Percentiles rank a stretch among this genome's conserved stretches.
Conservation (phyloP, 2,888 invertebrate genomes). For the Sisyra terminalis region DNA sequence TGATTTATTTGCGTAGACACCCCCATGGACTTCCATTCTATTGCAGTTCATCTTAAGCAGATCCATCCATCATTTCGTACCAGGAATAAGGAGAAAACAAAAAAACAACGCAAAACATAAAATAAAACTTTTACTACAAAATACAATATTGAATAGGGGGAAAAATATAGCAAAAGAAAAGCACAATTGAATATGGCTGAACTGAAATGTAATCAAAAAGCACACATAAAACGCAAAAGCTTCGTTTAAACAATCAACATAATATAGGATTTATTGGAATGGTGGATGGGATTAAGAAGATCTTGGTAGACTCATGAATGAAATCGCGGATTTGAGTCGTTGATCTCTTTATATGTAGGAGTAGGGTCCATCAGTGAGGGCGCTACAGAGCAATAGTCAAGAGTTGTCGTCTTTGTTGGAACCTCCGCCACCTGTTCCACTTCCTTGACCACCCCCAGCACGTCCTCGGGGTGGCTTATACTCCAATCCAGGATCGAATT, state of each 20-base stretch:
- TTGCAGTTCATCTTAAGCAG: not conserved
- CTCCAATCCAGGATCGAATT: slow-evolving; percentile 95
- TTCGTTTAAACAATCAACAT: slow-evolving; percentile 9
- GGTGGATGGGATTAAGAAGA: slow-evolving; percentile 17
- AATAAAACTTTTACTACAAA: not conserved
- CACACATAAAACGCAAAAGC: slow-evolving; percentile 4
- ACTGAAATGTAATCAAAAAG: not conserved
- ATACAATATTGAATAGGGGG: not conserved
- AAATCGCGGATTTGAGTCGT: slow-evolving; percentile 9
- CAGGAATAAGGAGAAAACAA: not conserved
- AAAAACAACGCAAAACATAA: not conserved
- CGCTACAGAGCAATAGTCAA: slow-evolving; percentile 99
- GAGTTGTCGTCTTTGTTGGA: slow-evolving; percentile 85
- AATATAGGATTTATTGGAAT: slow-evolving; percentile 18
- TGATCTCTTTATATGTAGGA: slow-evolving; percentile 56
- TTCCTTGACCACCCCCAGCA: slow-evolving; percentile 28
- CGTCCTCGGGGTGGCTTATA: slow-evolving; percentile 73
- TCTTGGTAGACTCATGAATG: not conserved
- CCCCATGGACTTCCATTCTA: too few relatives aligned
- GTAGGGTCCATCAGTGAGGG: slow-evolving; percentile 96
- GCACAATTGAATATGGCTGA: not conserved
- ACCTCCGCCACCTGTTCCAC: slow-evolving; percentile 43
- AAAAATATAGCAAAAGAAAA: not conserved
- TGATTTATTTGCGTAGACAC: too few relatives aligned
- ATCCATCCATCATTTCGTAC: not conserved